Evolutionary conservation across 1,140 invertebrate species (phyloP).

Genomic region (Cyphomyrmex costatus): DNA sequence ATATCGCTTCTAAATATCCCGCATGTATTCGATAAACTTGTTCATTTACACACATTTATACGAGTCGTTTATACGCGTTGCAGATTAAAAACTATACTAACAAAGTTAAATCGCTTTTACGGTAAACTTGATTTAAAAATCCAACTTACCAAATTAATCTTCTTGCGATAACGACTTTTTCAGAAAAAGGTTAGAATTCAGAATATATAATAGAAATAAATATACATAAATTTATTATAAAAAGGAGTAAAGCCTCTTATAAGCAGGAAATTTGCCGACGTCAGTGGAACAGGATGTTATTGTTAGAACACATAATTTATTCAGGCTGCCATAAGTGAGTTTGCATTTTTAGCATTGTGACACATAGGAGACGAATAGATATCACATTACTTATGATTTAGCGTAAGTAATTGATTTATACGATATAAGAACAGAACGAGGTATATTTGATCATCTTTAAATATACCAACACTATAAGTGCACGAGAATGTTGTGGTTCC

Average conservation of each 20-base stretch:
- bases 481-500: not conserved
- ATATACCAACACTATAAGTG: not conserved
- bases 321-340: not conserved
- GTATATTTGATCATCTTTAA: not conserved
- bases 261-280: not conserved
- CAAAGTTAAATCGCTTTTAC: constrained; percentile 38
- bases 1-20: constrained; percentile 48
- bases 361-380: not conserved
- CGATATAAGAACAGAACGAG: not conserved
- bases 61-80: constrained; percentile 18
- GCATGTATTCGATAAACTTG: constrained; percentile 42
- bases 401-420: not conserved
- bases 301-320: not conserved
- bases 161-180: not conserved
- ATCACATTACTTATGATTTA: not conserved
- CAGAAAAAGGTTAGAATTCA: not conserved
- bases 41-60: not conserved
- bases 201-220: not conserved
- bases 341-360: not conserved
- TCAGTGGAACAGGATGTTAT: constrained; percentile 22
- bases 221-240: constrained; percentile 17
- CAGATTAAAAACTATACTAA: constrained; percentile 30
- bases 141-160: constrained; percentile 14
- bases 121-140: constrained; percentile 24
- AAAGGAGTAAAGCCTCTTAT: not conserved